Base-by-base conservation (phyloP, 1,140 invertebrate species). In the Cepaea nemoralis region DNA sequence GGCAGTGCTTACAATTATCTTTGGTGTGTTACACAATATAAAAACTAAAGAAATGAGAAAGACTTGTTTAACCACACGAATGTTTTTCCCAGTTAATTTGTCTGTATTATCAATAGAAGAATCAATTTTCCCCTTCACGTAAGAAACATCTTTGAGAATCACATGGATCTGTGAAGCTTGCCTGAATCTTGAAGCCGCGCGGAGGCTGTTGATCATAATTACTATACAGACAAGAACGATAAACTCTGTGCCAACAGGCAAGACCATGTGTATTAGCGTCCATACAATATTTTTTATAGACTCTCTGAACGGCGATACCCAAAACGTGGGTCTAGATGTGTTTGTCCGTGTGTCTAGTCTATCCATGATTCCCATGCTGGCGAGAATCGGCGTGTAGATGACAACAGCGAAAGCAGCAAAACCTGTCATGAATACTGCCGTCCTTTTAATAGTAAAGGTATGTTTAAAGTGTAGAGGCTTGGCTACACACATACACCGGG, bases 181-280 rank as follows among this genome's bases (percentile, higher is more conserved):
- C 6, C 50, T 6, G 31, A 70, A 70, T 16, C 67, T 35, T 12
- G 67, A 70, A 40, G 67, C 33, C 16, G 24, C 33, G 5, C 74
- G 42, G 8, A 76, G 31, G 8, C 50, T 35, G n/a, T 10, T 3
- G 55, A 35, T 37, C 45, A 76, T 76, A 2, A 76, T n/a, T 5
- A 59, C n/a, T 1, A 76, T 12, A 76, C 74, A 76, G 40, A 76
- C 45, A 59, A 76, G 10, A 16, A 33, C 27, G 24, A 76, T 76
- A 35, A 76, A 48, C 45, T 76, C 14, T 5, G 74, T 59, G 48
- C 2, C 10, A 59, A 59, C 5, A 31, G 74, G 74, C 10, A 76
- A 10, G 33, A 55, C 6, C 22, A 35, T 55, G 1, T 76, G 27
- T 8, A 16, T 55, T 40, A 76, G 3, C 1, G 31, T 27, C 45